Conservation (phyloP, 2,113 vertebrate species). For the Erythrolamprus reginae region DNA sequence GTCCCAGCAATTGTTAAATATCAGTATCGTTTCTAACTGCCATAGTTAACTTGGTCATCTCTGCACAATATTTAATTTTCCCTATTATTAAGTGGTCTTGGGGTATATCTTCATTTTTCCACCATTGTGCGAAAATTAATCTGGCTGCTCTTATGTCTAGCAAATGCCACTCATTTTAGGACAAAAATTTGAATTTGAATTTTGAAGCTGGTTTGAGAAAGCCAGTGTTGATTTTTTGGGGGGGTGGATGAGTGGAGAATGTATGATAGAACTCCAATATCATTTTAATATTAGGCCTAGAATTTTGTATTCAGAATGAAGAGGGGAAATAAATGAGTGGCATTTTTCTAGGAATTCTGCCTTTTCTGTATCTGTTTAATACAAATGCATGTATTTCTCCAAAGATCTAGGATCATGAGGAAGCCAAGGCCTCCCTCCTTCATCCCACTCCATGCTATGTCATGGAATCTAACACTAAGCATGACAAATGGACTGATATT, state of each 20-base stretch:
- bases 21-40: no score
- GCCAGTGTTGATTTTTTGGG: background rate
- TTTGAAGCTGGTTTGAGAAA: background rate
- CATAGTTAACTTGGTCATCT: no score
- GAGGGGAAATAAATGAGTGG: background rate
- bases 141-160: background rate
- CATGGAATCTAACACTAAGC: conserved; percentile 11
- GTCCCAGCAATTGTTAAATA: no score
- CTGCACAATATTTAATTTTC: no score
- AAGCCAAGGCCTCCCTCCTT: background rate
- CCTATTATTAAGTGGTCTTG: no score
- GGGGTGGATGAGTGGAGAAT: background rate
- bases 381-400: background rate
- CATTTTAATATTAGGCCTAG: background rate
- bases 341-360: background rate
- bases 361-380: background rate
- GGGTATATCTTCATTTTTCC: no score
- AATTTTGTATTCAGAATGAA: background rate
- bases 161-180: background rate
- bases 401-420: background rate
- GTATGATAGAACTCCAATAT: background rate
- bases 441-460: accelerated
- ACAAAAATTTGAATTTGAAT: background rate
- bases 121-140: no score
- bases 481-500: conserved; percentile 51